These are phyloP conservation scores for Labroides dimidiatus DNA, from an alignment of 2,797 vertebrate genomes.

Conservation along the genomic window DNA sequence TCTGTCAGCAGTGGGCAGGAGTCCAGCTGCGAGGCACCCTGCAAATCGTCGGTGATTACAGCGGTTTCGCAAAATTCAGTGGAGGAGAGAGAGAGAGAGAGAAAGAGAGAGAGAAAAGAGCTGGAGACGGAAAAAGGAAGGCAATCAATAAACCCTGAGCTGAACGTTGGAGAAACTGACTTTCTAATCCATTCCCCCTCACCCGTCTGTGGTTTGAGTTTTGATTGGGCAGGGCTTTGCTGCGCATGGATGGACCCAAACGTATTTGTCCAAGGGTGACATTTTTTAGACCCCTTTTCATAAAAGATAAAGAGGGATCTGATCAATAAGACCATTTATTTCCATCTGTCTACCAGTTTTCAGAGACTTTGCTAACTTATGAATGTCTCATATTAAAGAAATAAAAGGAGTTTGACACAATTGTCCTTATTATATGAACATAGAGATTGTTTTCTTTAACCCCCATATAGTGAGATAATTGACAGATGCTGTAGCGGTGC, in stretches of 20 bases:
- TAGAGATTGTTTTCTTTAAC: too few species aligned
- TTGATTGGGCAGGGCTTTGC: constrained; percentile 45
- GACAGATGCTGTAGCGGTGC: too few species aligned
- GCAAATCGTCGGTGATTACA: constrained; percentile 73
- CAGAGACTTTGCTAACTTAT: neutral
- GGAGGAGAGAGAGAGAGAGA: constrained; percentile 28
- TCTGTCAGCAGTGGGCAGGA: constrained; percentile 55
- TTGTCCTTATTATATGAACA: too few species aligned
- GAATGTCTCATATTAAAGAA: too few species aligned
- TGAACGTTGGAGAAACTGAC: constrained; percentile 49
- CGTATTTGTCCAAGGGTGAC: constrained; percentile 55
- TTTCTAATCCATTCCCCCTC: constrained; percentile 64
- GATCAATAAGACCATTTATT: constrained; percentile 50
- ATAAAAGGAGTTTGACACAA: too few species aligned
- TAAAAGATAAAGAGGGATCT: constrained; percentile 13
- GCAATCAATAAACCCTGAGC: constrained; percentile 73
- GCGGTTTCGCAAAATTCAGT: constrained; percentile 66
- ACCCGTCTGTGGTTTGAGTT: constrained; percentile 53
- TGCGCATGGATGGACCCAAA: constrained; percentile 54
- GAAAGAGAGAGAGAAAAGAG: constrained; percentile 34
- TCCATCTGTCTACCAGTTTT: neutral
- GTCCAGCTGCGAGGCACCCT: constrained; percentile 66
- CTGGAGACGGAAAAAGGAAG: constrained; percentile 40
- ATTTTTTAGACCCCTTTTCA: constrained; percentile 41
- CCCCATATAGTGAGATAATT: too few species aligned